Base-by-base conservation (phyloP, 2,113 vertebrate genomes). In the Hippocampus zosterae region DNA sequence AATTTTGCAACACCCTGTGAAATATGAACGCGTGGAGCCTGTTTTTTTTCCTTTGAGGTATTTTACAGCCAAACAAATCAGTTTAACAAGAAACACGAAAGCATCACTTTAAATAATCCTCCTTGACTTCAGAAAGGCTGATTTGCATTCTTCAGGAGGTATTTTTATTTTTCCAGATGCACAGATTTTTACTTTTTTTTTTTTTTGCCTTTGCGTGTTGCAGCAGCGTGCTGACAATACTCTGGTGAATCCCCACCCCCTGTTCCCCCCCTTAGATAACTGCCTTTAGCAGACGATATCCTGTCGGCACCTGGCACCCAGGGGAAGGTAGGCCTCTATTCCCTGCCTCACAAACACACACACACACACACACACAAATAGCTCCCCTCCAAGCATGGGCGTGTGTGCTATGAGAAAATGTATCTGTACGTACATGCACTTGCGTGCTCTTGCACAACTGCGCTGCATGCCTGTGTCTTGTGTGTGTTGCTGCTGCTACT, bases 261-360 rank as follows among this genome's bases (percentile, higher is more conserved):
- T n/a, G n/a, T n/a, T n/a, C 67, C 16, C 16, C 52, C 86, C 85
- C 84, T 88, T 81, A 87, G 87, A 90, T 89, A 86, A 87, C 85
- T 80, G 87, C 89, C 89, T 87, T 75, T 74, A 87, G 88, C 87
- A 78, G 81, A 85, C 87, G 79, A 85, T 86, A 85, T 91, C 89
- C 88, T 89, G 83, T 85, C 78, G 81, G 84, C 84, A 86, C 85
- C 84, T 88, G 82, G 78, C 78, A 88, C 84, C 85, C 78, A 55
- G 67, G 85, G 88, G 82, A 85, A 80, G 59, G 75, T 69, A 80
- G 80, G 73, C 79, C 78, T 69, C 80, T 77, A 78, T 82, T 84
- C 76, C 81, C 78, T 48, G 53, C 68, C 82, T 80, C 60, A 71
- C 76, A 41, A n/a, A n/a, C n/a, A 56, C 67, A 25, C 52, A 60